A percentile compares a stretch with the other conserved stretches of the same genome.
phyloP scores from a whole-genome alignment of 2,888 invertebrate genomes.

The Zygogramma bicolorata region DNA sequence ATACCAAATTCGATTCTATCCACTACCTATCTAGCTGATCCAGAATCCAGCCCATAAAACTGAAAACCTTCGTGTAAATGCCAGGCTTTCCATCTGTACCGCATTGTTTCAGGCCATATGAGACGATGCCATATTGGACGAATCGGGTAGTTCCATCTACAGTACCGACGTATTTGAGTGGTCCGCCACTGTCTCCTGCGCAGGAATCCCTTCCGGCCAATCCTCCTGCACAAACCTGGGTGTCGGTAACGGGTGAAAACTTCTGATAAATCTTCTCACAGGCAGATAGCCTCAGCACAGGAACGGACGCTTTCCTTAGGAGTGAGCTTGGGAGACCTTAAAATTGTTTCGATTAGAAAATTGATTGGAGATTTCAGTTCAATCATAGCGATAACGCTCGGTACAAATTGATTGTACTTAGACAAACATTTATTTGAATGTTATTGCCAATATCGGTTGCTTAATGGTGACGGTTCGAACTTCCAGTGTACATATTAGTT shows the following conservation, averaged over 20 bases:
- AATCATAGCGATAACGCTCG: no score
- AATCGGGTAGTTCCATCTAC: conserved; percentile 63
- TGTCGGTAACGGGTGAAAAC: conserved; percentile 52
- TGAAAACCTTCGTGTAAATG: conserved; percentile 74
- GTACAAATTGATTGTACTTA: no score
- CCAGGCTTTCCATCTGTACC: conserved; percentile 72
- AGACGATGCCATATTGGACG: conserved; percentile 70
- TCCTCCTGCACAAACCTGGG: conserved; percentile 76
- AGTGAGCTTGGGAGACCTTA: conserved; percentile 57
- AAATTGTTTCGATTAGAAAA: conserved; percentile 45
- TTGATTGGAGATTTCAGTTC: conserved; percentile 66
- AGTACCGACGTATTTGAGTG: conserved; percentile 67
- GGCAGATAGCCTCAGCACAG: conserved; percentile 60
- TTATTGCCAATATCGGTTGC: no score
- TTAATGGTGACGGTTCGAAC: no score
- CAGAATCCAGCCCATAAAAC: conserved; percentile 75
- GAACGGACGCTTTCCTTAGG: conserved; percentile 66
- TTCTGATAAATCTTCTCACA: conserved; percentile 57
- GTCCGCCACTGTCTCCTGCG: conserved; percentile 78
- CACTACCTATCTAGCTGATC: conserved; percentile 58
- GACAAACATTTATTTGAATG: no score
- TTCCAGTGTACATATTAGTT: no score
- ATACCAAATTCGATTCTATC: conserved; percentile 51
- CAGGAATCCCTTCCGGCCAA: conserved; percentile 73
- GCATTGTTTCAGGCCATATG: conserved; percentile 64